Evolutionary conservation across 2,797 vertebrate species (phyloP).

Genomic region (Cuculus canorus): DNA sequence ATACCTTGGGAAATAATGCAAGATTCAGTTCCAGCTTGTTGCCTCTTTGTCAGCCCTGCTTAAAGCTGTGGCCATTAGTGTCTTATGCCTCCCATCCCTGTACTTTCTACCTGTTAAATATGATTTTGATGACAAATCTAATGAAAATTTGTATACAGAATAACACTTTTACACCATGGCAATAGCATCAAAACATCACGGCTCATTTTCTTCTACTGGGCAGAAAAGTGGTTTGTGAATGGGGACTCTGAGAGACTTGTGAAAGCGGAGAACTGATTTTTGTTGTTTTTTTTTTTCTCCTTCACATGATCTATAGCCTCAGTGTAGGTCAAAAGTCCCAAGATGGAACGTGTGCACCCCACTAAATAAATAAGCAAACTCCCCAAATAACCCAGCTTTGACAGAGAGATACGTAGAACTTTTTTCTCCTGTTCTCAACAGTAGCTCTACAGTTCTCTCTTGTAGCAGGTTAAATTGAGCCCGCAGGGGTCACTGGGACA

Average conservation of each 20-base stretch:
- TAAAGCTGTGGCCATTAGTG: neutral
- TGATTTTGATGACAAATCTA: neutral
- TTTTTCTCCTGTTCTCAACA: neutral
- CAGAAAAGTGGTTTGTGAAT: neutral
- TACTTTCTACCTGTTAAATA: slow-evolving; percentile 12
- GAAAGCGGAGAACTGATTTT: neutral
- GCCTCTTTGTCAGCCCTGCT: neutral
- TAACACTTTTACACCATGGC: slow-evolving; percentile 22
- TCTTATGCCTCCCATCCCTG: neutral
- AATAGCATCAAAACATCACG: neutral
- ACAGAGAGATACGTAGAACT: neutral
- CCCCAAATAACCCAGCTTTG: neutral
- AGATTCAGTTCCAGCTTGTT: neutral
- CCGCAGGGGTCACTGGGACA: neutral
- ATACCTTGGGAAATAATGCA: neutral
- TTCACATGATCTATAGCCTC: neutral
- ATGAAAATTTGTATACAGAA: slow-evolving; percentile 3
- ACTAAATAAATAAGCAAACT: neutral
- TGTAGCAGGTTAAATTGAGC: neutral
- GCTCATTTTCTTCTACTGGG: neutral
- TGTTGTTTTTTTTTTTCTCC: neutral
- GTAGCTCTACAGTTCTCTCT: neutral
- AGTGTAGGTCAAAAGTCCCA: neutral
- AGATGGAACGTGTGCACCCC: neutral
- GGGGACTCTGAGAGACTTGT: neutral